Conservation (phyloP, 1,140 invertebrate species). For the Asobara japonica region DNA sequence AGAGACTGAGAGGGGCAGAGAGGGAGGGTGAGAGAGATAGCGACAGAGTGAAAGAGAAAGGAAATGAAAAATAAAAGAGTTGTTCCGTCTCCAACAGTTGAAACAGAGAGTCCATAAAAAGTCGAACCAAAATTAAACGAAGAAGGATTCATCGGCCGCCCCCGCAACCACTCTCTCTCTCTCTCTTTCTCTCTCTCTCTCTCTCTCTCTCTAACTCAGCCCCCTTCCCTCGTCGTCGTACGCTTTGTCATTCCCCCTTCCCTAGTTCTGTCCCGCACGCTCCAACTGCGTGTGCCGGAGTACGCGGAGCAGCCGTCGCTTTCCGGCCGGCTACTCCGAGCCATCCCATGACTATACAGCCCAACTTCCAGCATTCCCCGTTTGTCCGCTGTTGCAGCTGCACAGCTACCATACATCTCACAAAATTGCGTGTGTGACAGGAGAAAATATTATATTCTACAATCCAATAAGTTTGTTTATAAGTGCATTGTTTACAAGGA, state of each 20-base stretch:
- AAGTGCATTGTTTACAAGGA: too few relatives aligned
- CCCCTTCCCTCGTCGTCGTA: conserved; percentile 15
- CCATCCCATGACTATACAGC: conserved; percentile 44
- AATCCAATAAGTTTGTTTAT: too few relatives aligned
- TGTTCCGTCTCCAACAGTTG: conserved; percentile 13
- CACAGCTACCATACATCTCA: conserved; percentile 43
- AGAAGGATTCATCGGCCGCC: conserved; percentile 34
- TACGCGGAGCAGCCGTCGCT: conserved; percentile 48
- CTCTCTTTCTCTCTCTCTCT: conserved; percentile 36
- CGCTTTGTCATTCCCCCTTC: conserved; percentile 32
- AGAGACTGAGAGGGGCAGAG: too few relatives aligned
- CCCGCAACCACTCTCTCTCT: conserved; percentile 30
- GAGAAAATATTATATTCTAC: conserved; percentile 11
- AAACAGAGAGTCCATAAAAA: conserved; percentile 25
- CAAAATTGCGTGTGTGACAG: conserved; percentile 34
- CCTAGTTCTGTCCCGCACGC: conserved; percentile 25
- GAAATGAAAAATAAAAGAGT: conserved; percentile 6
- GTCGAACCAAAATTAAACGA: conserved; percentile 28
- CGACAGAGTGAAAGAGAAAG: conserved; percentile 5
- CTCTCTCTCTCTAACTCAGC: conserved; percentile 26
- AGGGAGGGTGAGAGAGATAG: conserved; percentile 9
- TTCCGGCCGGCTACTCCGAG: conserved; percentile 54
- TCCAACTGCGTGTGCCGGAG: conserved; percentile 33
- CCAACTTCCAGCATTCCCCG: conserved; percentile 60
- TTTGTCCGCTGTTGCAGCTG: conserved; percentile 60